These are phyloP conservation scores for Octopus bimaculoides DNA, from an alignment of 1,140 invertebrate species.

Conservation along the genomic window DNA sequence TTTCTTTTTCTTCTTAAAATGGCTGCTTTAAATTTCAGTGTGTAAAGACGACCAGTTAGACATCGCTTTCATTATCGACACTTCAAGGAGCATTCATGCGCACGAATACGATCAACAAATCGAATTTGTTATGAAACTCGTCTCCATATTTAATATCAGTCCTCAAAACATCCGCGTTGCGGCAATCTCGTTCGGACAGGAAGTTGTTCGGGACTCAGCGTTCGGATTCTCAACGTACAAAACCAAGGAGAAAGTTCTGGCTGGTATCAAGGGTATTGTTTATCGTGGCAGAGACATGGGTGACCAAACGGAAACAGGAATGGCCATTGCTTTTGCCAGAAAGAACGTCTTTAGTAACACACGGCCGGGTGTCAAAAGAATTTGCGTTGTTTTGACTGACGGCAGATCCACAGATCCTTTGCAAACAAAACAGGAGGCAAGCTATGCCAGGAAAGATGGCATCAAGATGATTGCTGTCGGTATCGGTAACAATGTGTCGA, in stretches of 20 bases:
- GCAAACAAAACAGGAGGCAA: conserved; percentile 16
- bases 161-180: conserved; percentile 29
- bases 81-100: conserved; percentile 41
- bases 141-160: conserved; percentile 28
- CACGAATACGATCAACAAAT: conserved; percentile 33
- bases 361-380: conserved; percentile 23
- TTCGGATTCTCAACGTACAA: conserved; percentile 28
- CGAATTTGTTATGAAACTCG: conserved; percentile 36
- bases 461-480: conserved; percentile 35
- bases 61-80: conserved; percentile 42
- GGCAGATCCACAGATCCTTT: conserved; percentile 29
- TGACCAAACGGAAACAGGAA: conserved; percentile 36
- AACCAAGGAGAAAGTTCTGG: conserved; percentile 11
- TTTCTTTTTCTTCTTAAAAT: no score
- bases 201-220: conserved; percentile 19
- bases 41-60: conserved; percentile 33
- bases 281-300: conserved; percentile 10
- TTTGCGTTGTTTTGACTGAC: conserved; percentile 44
- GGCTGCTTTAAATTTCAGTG: conserved; percentile 13
- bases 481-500: conserved; percentile 27
- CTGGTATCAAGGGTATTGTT: conserved; percentile 6
- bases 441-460: conserved; percentile 1
- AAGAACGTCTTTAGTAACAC: conserved; percentile 22
- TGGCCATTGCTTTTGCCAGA: conserved; percentile 27
- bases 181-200: conserved; percentile 30